Percentiles rank a stretch among this genome's conserved stretches.
Evolutionary conservation across 2,113 vertebrate genomes (phyloP).

Genomic region (Charina bottae): DNA sequence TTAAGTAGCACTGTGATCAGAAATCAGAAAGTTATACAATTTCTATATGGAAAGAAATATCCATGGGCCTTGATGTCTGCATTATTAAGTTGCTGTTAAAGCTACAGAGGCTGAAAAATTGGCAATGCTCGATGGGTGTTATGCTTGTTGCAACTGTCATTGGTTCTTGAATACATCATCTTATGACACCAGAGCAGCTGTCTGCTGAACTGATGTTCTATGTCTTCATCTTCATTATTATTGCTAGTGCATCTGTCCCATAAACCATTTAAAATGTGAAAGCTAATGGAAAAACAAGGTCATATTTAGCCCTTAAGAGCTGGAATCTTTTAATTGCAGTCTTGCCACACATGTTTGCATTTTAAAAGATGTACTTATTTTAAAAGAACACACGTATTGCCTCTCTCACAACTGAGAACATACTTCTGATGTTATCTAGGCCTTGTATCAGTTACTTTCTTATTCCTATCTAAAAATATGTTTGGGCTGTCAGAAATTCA

Average conservation of each 20-base stretch:
- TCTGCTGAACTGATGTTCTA: not conserved
- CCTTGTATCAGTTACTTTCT: conserved; percentile 19
- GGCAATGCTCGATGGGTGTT: not conserved
- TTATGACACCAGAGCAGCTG: not conserved
- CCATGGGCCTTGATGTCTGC: not conserved
- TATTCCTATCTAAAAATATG: conserved; percentile 6
- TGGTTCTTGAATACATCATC: not conserved
- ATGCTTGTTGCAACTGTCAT: too few species aligned
- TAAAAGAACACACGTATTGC: conserved; percentile 23
- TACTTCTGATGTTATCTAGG: conserved; percentile 2
- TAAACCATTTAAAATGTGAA: fast-evolving
- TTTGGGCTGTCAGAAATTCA: conserved; percentile 32
- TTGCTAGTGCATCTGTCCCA: not conserved
- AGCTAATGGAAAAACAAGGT: conserved; percentile 12
- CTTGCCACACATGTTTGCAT: conserved; percentile 1
- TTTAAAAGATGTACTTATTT: conserved; percentile 23
- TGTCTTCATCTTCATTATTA: not conserved
- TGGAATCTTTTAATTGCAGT: conserved; percentile 18
- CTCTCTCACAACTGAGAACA: conserved; percentile 40
- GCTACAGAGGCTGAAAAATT: conserved; percentile 2
- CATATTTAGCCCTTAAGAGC: not conserved
- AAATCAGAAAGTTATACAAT: not conserved
- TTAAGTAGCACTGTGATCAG: not conserved
- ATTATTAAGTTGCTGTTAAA: not conserved
- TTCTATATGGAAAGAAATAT: not conserved